Base-by-base conservation (phyloP, 1,140 invertebrate species). In the Cydia strobilella region DNA sequence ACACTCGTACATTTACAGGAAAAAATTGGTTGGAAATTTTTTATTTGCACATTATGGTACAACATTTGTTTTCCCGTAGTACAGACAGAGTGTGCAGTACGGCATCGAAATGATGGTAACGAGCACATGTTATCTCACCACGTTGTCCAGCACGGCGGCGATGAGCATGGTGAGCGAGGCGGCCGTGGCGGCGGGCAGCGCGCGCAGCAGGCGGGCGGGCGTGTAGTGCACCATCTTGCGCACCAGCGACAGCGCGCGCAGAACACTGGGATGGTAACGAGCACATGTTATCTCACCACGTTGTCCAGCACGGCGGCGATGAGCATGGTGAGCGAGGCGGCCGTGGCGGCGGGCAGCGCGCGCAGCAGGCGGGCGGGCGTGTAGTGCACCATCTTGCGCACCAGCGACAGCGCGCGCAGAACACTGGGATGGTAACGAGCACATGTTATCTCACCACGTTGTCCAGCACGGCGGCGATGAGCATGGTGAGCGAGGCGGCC, bases 351-450 rank as follows among this genome's bases (percentile, higher is more conserved):
- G 82, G 95, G 95, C 5, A 94, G 93, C 72, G 94, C 94, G 62
- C 98, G 93, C 79, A 98, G 85, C 39, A 85, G 86, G 31, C 84
- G 84, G 84, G 95, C 94, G n/a, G 94, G 94, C 78, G 94, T 94
- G 87, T 98, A 99, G 88, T 99, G 98, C 63, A 98, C 96, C 97
- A 99, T 99, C 94, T 99, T 99, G 82, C 98, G 96, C 66, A 99
- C 97, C 27, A 99, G 93, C 76, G 97, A 97, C 76, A 99, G 95
- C 6, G 98, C 97, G 93, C 98, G 98, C 75, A n/a, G n/a, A n/a
- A n/a, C n/a, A n/a, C n/a, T n/a, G n/a, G n/a, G n/a, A n/a, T n/a
- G n/a, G n/a, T n/a, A n/a, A n/a, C n/a, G n/a, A n/a, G n/a, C n/a
- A n/a, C n/a, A n/a, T n/a, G 31, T 4, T 15, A 45, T 97, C 79